A percentile compares a stretch with the other conserved stretches of the same genome.
phyloP scores from a whole-genome alignment of 2,888 invertebrate species.

The Carterocephalus palaemon region DNA sequence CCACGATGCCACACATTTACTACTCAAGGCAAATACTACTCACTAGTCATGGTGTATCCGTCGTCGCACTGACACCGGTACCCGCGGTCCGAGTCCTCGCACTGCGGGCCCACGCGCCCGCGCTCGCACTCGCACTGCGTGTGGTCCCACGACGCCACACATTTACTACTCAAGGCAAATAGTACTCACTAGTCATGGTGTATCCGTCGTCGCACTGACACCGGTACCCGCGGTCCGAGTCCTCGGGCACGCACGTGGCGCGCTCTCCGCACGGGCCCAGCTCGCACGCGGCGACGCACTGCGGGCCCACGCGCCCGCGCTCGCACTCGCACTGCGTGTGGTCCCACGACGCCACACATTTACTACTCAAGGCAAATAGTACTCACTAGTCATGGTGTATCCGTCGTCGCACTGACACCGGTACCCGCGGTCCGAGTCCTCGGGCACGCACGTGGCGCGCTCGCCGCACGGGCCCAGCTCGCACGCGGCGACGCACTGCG shows the following conservation, averaged over 20 bases:
- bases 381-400: constrained; percentile 81
- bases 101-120: too few species aligned
- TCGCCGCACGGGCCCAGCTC: constrained; percentile 89
- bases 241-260: constrained; percentile 83
- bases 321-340: too few species aligned
- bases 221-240: constrained; percentile 81
- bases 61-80: constrained; percentile 90
- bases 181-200: constrained; percentile 80
- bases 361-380: too few species aligned
- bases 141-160: too few species aligned
- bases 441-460: constrained; percentile 84
- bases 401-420: constrained; percentile 87
- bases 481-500: constrained; percentile 89
- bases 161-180: too few species aligned
- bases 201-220: constrained; percentile 88
- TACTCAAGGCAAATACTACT: constrained; percentile 33
- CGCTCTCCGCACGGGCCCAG: constrained; percentile 89
- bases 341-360: too few species aligned
- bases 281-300: constrained; percentile 90
- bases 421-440: constrained; percentile 81
- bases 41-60: constrained; percentile 83
- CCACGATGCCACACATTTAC: too few species aligned
- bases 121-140: too few species aligned
- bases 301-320: constrained; percentile 84
- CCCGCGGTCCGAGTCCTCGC: constrained; percentile 73